Conservation (phyloP, 2,797 vertebrate genomes). For the Microctenopoma lineatum region DNA sequence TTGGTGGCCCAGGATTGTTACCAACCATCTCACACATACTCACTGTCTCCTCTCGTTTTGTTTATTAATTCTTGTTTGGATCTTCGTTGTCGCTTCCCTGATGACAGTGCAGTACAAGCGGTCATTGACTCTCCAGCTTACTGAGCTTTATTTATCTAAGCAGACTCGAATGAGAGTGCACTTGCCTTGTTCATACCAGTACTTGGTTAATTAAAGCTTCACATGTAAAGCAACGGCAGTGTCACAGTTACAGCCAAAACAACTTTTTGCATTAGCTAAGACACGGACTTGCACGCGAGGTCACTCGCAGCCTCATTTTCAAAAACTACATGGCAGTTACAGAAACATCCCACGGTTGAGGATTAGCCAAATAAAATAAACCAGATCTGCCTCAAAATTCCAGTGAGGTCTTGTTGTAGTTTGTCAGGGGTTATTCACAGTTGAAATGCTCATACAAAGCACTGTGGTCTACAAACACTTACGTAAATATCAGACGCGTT, state of each 20-base stretch:
- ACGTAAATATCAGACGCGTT: too few species aligned
- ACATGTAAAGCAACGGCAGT: background rate
- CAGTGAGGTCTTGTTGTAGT: conserved; percentile 1
- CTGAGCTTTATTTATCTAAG: conserved; percentile 1
- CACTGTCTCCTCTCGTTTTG: background rate
- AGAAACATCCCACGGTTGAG: conserved; percentile 26
- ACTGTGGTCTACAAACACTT: background rate
- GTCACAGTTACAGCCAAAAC: conserved; percentile 24
- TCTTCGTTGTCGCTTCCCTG: background rate
- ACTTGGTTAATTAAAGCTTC: conserved; percentile 1
- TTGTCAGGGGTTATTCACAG: conserved; percentile 19
- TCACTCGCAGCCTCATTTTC: conserved; percentile 19
- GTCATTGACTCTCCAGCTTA: conserved; percentile 9
- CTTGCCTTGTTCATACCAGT: background rate
- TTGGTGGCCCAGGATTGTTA: conserved; percentile 21
- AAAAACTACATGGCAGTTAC: conserved; percentile 20
- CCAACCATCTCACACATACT: background rate
- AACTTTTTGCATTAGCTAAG: conserved; percentile 9
- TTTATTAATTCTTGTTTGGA: background rate
- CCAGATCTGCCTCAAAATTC: conserved; percentile 14
- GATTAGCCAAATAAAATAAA: conserved; percentile 16
- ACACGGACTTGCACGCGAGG: conserved; percentile 22
- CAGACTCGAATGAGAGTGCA: background rate
- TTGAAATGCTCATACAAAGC: conserved; percentile 11
- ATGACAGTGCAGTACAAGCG: conserved; percentile 6